These are phyloP conservation scores for Stramonita haemastoma DNA, from an alignment of 2,888 invertebrate genomes.

Conservation along the genomic window DNA sequence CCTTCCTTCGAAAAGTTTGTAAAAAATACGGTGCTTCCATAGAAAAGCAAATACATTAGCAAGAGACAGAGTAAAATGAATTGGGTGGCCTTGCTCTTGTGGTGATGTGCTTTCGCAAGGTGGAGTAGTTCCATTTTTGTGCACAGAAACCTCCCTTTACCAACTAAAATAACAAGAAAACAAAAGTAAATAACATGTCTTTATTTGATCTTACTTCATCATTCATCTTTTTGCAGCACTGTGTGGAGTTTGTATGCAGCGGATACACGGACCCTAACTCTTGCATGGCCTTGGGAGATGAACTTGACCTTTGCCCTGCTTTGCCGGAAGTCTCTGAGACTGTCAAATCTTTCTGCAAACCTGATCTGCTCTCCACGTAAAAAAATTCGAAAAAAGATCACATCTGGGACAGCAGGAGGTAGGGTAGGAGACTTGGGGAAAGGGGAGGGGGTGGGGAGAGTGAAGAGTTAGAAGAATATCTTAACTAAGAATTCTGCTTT, in stretches of 20 bases:
- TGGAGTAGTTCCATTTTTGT: neutral
- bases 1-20: too few species aligned
- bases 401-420: neutral
- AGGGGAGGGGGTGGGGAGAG: neutral
- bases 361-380: neutral
- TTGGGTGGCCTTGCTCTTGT: neutral
- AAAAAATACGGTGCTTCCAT: neutral
- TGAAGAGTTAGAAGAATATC: too few species aligned
- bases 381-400: neutral
- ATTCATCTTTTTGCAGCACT: neutral
- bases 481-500: neutral
- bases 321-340: neutral
- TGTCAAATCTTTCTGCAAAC: neutral
- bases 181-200: neutral
- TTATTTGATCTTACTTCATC: neutral
- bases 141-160: neutral
- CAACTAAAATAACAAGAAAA: neutral
- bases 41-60: neutral
- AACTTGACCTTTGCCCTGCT: neutral
- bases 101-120: neutral
- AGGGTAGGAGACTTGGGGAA: neutral
- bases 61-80: neutral
- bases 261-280: neutral
- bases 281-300: neutral
- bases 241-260: conserved; percentile 27